phyloP scores from a whole-genome alignment of 1,140 invertebrate genomes.

The Calliopsis andreniformis region DNA sequence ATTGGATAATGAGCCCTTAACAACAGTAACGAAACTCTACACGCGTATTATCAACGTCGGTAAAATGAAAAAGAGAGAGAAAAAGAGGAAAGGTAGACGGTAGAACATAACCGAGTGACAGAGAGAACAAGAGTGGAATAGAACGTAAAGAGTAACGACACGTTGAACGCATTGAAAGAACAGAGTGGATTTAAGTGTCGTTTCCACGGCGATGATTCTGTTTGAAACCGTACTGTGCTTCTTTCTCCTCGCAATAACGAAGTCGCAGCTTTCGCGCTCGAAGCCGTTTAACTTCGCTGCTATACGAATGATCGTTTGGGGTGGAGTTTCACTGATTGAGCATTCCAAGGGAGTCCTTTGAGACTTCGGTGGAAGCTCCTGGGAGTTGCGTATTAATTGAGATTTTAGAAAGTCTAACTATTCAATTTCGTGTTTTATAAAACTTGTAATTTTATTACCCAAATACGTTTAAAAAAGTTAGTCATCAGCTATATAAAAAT shows the following conservation, averaged over 20 bases:
- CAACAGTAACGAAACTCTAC: neutral
- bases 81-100: neutral
- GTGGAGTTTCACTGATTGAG: neutral
- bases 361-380: neutral
- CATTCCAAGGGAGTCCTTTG: neutral
- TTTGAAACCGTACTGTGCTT: conserved; percentile 8
- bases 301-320: conserved; percentile 10
- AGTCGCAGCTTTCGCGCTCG: neutral
- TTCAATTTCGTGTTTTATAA: no score
- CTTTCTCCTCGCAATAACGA: conserved; percentile 1
- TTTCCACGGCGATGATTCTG: conserved; percentile 32
- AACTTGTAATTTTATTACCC: no score
- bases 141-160: conserved; percentile 5
- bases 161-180: conserved; percentile 39
- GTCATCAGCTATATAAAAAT: no score
- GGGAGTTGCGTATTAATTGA: neutral
- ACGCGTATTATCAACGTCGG: neutral
- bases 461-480: no score
- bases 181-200: conserved; percentile 46
- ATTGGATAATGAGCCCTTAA: conserved; percentile 46
- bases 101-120: neutral
- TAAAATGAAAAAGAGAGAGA: neutral
- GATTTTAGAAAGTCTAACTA: no score
- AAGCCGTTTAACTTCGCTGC: conserved; percentile 8
- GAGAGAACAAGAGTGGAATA: neutral